These are phyloP conservation scores for Pterostichus niger DNA, from an alignment of 2,888 invertebrate genomes.

Conservation along the genomic window DNA sequence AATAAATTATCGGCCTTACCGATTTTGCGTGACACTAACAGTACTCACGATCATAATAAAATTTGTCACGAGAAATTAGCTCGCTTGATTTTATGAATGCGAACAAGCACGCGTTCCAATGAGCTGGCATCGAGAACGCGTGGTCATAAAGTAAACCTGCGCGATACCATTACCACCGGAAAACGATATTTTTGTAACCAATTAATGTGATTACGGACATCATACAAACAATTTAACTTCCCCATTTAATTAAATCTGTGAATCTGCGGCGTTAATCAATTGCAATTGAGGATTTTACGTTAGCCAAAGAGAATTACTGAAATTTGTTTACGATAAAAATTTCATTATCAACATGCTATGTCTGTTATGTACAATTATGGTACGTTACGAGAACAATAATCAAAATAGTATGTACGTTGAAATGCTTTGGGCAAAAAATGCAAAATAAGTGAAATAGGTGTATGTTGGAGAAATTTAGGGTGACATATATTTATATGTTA, in stretches of 20 bases:
- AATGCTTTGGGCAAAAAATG: no score
- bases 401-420: no score
- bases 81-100: conserved; percentile 44
- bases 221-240: conserved; percentile 64
- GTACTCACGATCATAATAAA: conserved; percentile 28
- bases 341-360: conserved; percentile 22
- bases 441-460: no score
- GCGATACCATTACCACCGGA: neutral
- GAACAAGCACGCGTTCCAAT: neutral
- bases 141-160: conserved; percentile 38
- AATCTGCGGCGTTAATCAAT: conserved; percentile 61
- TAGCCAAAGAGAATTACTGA: conserved; percentile 29
- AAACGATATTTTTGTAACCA: conserved; percentile 58
- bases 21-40: no score
- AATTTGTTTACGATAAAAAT: conserved; percentile 39
- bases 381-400: neutral
- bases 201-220: conserved; percentile 63
- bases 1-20: no score
- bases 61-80: conserved; percentile 33
- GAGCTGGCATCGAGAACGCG: neutral
- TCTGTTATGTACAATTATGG: neutral
- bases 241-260: conserved; percentile 59
- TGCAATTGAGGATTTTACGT: conserved; percentile 51
- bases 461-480: no score
- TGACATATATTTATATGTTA: no score